These are phyloP conservation scores for Hypomecis atomaria DNA, from an alignment of 2,888 invertebrate genomes.

Conservation along the genomic window DNA sequence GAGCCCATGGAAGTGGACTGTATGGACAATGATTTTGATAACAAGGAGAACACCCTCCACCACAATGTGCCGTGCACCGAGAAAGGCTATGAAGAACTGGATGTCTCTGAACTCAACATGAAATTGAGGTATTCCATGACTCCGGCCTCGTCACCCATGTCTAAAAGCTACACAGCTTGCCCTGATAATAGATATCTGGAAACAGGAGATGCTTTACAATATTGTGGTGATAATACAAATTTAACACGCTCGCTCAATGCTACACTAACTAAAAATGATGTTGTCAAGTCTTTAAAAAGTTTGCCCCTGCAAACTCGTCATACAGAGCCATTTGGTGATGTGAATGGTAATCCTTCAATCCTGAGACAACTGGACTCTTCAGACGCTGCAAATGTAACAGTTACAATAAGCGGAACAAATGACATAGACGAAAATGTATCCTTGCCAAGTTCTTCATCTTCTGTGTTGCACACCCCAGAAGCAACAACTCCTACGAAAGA, in stretches of 20 bases:
- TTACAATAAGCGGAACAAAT: conserved; percentile 55
- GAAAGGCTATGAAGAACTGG: conserved; percentile 76
- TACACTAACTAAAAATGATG: conserved; percentile 60
- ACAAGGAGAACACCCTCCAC: conserved; percentile 74
- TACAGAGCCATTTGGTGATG: conserved; percentile 56
- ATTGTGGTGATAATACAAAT: conserved; percentile 56
- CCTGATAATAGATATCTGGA: conserved; percentile 58
- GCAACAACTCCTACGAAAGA: conserved; percentile 76
- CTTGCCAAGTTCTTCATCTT: conserved; percentile 68
- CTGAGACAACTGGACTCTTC: conserved; percentile 56
- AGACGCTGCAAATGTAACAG: conserved; percentile 55
- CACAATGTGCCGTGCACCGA: conserved; percentile 74
- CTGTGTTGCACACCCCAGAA: conserved; percentile 67
- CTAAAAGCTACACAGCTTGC: conserved; percentile 69
- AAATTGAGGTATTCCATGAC: conserved; percentile 75
- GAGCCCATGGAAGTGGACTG: conserved; percentile 79
- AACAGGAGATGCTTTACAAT: conserved; percentile 54
- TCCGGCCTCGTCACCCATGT: conserved; percentile 75
- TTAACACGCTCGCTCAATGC: conserved; percentile 70
- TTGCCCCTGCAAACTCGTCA: conserved; percentile 65
- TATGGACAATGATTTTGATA: conserved; percentile 74
- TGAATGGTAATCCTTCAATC: conserved; percentile 54
- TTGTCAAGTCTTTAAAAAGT: conserved; percentile 59
- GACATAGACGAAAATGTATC: conserved; percentile 68
- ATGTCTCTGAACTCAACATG: conserved; percentile 77